phyloP scores from a whole-genome alignment of 2,113 vertebrate species.

The Halichoerus grypus region DNA sequence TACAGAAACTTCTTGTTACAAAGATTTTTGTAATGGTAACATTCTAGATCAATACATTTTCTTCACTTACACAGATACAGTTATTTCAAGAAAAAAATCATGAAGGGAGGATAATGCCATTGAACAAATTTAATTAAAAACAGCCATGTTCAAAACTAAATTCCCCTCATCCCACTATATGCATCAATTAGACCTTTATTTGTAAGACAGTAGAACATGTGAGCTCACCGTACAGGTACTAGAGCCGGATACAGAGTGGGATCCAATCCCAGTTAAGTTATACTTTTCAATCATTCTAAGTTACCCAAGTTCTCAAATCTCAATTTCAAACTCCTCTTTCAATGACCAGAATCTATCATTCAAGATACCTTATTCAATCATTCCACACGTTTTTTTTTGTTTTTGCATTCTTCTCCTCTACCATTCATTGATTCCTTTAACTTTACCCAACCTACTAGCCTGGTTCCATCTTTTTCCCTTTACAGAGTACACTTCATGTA shows the following conservation, averaged over 20 bases:
- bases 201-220: neutral
- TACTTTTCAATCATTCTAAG: neutral
- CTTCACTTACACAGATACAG: neutral
- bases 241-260: neutral
- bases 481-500: neutral
- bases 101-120: neutral
- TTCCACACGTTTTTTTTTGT: neutral
- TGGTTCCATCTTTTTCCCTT: neutral
- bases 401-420: neutral
- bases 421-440: neutral
- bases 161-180: neutral
- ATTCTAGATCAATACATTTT: neutral
- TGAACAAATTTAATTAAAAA: slow-evolving; percentile 2
- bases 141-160: neutral
- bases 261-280: neutral
- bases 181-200: neutral
- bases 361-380: neutral
- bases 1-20: neutral
- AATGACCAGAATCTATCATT: neutral
- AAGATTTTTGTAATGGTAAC: neutral
- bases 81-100: slow-evolving; percentile 8
- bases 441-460: neutral
- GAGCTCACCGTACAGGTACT: neutral
- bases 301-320: neutral
- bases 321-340: neutral